Conservation (phyloP, 2,113 vertebrate species). For the Syngnathus typhle region DNA sequence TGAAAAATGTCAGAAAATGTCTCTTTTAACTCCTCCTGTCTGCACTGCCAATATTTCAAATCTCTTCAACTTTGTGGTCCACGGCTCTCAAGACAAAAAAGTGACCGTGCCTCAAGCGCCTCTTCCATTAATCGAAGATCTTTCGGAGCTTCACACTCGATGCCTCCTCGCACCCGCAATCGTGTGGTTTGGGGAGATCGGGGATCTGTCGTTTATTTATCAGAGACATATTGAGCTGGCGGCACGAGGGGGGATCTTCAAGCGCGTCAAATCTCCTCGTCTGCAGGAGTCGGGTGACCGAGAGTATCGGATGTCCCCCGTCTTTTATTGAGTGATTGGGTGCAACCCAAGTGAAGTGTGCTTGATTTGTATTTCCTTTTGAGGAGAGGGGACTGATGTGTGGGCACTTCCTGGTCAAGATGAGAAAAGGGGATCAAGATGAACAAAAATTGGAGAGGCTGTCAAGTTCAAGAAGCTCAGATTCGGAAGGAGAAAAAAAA, state of each 20-base stretch:
- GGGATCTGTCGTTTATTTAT: slow-evolving; percentile 62
- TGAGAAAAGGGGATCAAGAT: slow-evolving; percentile 13
- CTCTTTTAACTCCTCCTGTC: background rate
- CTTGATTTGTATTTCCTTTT: slow-evolving; percentile 54
- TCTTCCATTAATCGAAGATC: slow-evolving; percentile 39
- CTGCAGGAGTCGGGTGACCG: slow-evolving; percentile 41
- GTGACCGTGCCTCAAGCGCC: slow-evolving; percentile 44
- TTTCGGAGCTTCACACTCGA: slow-evolving; percentile 59
- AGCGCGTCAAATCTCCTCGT: slow-evolving; percentile 47
- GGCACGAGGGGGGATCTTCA: slow-evolving; percentile 50
- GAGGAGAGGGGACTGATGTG: slow-evolving; percentile 44
- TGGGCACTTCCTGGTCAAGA: slow-evolving; percentile 49
- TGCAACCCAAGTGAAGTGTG: slow-evolving; percentile 49
- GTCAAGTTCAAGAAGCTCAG: slow-evolving; percentile 9
- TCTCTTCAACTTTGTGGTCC: slow-evolving; percentile 43
- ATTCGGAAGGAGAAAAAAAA: slow-evolving; percentile 35
- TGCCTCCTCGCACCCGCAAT: slow-evolving; percentile 54
- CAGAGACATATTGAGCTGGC: slow-evolving; percentile 52
- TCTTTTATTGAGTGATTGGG: slow-evolving; percentile 56
- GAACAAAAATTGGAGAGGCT: slow-evolving; percentile 9
- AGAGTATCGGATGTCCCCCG: slow-evolving; percentile 55
- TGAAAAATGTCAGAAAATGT: background rate
- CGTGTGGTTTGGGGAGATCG: slow-evolving; percentile 56
- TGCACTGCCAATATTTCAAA: background rate
- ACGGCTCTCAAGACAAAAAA: slow-evolving; percentile 42